Evolutionary conservation across 2,113 vertebrate species (phyloP), one percentile per base, ranked within the genome.

Genomic region (Colinus virginianus): DNA sequence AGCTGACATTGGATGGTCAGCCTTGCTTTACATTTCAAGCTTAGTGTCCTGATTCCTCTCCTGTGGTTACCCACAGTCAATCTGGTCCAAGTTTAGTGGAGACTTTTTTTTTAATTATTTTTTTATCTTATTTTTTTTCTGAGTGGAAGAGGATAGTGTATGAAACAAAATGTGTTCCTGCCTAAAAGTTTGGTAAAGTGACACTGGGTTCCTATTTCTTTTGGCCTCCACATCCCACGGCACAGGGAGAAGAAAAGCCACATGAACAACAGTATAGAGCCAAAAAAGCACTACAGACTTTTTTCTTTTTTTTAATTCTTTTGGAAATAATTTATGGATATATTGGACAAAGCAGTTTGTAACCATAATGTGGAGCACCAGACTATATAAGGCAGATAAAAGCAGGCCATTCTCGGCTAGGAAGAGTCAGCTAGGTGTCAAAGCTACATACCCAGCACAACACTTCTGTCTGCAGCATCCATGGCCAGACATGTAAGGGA

Each of bases 161-260:
- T 74, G 40, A 66, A 34, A 38, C 40, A 38, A 43, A 69, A 80
- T 6, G 3, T 55, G 61, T 58, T 58, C 53, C n/a, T 68, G 66
- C 23, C 32, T 75, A 32, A 76, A 71, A 42, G 25, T 72, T 86
- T 74, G 69, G 49, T 75, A 74, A 89, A 64, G 49, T 2, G 30
- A 69, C 34, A 48, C 71, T 30, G 26, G 22, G 48, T 36, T 72
- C 38, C 16, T 92, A 55, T 94, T 94, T 81, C 77, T 82, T 69
- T 86, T 94, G 77, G 63, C 77, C 48, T 30, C 48, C 34, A 34
- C 71, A 68, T 74, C 30, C 67, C 69, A 43, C 61, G 89, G 76
- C 66, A 45, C 9, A 80, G 42, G 51, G 64, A 91, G 46, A 53
- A 85, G 59, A 78, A 78, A 89, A 89, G 55, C 90, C 85, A 86